These are phyloP conservation scores for Tiphia femorata DNA, from an alignment of 2,888 invertebrate genomes.

Conservation along the genomic window DNA sequence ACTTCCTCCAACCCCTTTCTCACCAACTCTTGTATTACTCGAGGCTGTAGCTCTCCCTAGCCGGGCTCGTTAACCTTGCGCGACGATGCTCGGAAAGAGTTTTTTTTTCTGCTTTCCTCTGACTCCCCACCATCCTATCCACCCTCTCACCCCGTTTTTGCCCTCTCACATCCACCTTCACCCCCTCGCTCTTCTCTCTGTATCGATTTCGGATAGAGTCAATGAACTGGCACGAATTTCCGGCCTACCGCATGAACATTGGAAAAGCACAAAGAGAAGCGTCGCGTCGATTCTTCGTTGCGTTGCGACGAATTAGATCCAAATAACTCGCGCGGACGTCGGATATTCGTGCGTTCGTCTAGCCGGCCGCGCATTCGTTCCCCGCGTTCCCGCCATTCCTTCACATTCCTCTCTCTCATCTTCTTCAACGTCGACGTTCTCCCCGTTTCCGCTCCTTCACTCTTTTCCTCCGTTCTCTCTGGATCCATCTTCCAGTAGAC, in stretches of 20 bases:
- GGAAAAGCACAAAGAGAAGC: slow-evolving; percentile 15
- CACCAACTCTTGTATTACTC: background rate
- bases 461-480: slow-evolving; percentile 9
- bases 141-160: too few species aligned
- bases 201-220: slow-evolving; percentile 48
- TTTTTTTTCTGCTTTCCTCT: background rate
- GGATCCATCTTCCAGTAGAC: slow-evolving; percentile 23
- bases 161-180: too few species aligned
- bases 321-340: too few species aligned
- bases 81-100: slow-evolving; percentile 21
- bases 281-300: background rate
- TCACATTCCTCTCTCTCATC: background rate
- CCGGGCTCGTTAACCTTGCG: slow-evolving; percentile 37
- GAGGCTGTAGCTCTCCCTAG: background rate
- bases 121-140: background rate
- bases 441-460: background rate
- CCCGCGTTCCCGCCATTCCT: slow-evolving; percentile 15
- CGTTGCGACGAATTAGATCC: slow-evolving; percentile 38
- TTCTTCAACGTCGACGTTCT: too few species aligned
- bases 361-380: too few species aligned
- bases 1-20: too few species aligned
- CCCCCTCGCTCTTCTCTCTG: background rate
- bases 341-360: too few species aligned
- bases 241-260: slow-evolving; percentile 9
- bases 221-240: slow-evolving; percentile 46